These are phyloP conservation scores for Drosophila neocordata DNA, from an alignment of 1,140 invertebrate genomes.

Conservation along the genomic window DNA sequence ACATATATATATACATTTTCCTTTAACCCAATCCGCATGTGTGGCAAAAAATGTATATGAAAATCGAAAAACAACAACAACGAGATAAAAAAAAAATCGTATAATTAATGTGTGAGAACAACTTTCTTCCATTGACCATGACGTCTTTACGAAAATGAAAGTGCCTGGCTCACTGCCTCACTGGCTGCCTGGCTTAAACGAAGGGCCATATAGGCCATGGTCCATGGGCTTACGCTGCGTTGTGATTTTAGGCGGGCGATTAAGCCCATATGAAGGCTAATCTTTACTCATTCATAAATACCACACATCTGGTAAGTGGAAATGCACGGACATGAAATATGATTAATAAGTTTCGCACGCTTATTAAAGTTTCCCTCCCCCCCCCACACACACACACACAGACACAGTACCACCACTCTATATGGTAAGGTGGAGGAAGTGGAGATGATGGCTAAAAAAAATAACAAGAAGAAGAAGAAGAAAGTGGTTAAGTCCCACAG, in stretches of 20 bases:
- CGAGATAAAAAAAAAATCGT: constrained; percentile 31
- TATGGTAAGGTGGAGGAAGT: not conserved
- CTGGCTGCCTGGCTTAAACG: constrained; percentile 9
- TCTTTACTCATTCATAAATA: constrained; percentile 69
- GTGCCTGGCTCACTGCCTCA: constrained; percentile 23
- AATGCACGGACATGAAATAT: constrained; percentile 52
- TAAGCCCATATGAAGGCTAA: constrained; percentile 65
- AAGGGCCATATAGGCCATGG: constrained; percentile 40
- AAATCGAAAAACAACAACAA: constrained; percentile 3
- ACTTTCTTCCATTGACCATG: constrained; percentile 67
- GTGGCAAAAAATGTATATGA: constrained; percentile 28
- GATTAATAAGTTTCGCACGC: constrained; percentile 78
- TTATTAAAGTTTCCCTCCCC: constrained; percentile 53
- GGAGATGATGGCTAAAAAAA: constrained; percentile 26
- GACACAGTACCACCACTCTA: no score
- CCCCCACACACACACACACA: not conserved
- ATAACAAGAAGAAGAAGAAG: constrained; percentile 34
- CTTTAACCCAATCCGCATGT: not conserved
- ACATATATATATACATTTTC: not conserved
- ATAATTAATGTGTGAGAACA: constrained; percentile 74
- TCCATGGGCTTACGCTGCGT: constrained; percentile 2
- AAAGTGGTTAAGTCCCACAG: constrained; percentile 43
- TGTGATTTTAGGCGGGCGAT: constrained; percentile 65
- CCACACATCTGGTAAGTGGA: constrained; percentile 45
- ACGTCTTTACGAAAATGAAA: constrained; percentile 56